phyloP scores from a whole-genome alignment of 1,140 invertebrate species.

The Drosophila pallidifrons region DNA sequence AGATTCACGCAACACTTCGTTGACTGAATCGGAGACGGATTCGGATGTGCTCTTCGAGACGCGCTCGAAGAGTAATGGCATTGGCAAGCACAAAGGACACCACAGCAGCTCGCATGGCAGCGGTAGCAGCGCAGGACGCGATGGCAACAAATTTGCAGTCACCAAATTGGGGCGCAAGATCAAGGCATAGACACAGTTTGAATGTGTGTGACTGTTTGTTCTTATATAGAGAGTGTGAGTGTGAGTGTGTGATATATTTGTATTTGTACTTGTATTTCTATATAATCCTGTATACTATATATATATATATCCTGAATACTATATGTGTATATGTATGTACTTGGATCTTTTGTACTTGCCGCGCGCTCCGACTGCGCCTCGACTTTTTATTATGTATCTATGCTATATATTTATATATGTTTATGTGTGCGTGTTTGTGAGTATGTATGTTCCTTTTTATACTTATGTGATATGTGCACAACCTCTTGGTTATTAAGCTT shows the following conservation, averaged over 20 bases:
- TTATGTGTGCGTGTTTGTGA: not conserved
- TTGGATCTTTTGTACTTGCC: constrained; percentile 66
- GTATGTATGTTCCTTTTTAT: constrained; percentile 36
- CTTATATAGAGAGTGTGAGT: constrained; percentile 24
- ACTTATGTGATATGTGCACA: constrained; percentile 51
- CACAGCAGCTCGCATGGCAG: constrained; percentile 57
- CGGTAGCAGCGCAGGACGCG: constrained; percentile 50
- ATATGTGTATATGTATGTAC: constrained; percentile 13
- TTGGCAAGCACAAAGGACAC: constrained; percentile 69
- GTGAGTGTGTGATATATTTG: constrained; percentile 38
- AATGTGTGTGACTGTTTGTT: constrained; percentile 50
- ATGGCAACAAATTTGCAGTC: constrained; percentile 86
- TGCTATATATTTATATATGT: not conserved
- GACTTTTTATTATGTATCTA: constrained; percentile 21
- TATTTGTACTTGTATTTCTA: constrained; percentile 64
- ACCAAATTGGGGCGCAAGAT: constrained; percentile 86
- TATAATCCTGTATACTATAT: constrained; percentile 31
- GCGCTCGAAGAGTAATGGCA: constrained; percentile 87
- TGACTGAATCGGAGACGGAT: constrained; percentile 91
- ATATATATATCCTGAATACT: not conserved
- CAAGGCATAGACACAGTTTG: constrained; percentile 84
- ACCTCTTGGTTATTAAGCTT: constrained; percentile 30
- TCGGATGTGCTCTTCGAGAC: constrained; percentile 90
- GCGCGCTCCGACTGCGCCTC: constrained; percentile 18
- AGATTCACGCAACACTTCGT: constrained; percentile 87